phyloP scores from a whole-genome alignment of 2,888 invertebrate species.

The Mythimna loreyi region DNA sequence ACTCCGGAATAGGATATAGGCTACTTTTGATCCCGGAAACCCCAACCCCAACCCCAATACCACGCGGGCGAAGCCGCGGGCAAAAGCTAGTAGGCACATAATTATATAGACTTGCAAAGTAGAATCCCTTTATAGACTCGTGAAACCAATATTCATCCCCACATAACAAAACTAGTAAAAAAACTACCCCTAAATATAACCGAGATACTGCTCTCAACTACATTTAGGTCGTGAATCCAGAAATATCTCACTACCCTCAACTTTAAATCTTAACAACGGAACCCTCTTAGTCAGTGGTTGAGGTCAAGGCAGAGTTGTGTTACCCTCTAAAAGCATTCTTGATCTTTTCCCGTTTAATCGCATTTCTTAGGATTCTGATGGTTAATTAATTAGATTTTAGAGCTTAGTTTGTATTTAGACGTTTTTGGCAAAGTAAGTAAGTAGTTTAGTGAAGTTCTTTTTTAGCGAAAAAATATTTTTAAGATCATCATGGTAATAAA shows the following conservation, averaged over 20 bases:
- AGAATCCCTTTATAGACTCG: too few relatives aligned
- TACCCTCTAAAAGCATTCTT: slow-evolving; percentile 41
- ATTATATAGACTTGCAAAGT: too few relatives aligned
- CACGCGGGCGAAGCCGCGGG: too few relatives aligned
- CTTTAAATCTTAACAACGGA: slow-evolving; percentile 35
- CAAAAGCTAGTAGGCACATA: too few relatives aligned
- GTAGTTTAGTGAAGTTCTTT: background rate
- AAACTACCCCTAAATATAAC: background rate
- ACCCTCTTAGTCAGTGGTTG: slow-evolving; percentile 42
- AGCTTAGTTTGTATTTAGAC: background rate
- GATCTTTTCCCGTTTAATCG: slow-evolving; percentile 12
- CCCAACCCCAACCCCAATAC: too few relatives aligned
- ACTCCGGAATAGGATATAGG: too few relatives aligned
- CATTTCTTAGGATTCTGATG: slow-evolving; percentile 20
- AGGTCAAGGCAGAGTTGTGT: slow-evolving; percentile 10
- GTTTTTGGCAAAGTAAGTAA: background rate
- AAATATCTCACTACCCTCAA: slow-evolving; percentile 27
- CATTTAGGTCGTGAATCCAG: background rate
- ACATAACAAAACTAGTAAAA: background rate
- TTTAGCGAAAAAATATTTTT: background rate
- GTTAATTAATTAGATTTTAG: slow-evolving; percentile 5
- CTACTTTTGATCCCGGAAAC: too few relatives aligned
- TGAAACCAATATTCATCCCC: background rate
- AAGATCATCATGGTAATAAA: background rate
- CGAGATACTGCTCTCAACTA: background rate